Evolutionary conservation across 2,888 invertebrate species (phyloP), one percentile per base, ranked within the genome.

Genomic region (Leptopilina syphax): DNA sequence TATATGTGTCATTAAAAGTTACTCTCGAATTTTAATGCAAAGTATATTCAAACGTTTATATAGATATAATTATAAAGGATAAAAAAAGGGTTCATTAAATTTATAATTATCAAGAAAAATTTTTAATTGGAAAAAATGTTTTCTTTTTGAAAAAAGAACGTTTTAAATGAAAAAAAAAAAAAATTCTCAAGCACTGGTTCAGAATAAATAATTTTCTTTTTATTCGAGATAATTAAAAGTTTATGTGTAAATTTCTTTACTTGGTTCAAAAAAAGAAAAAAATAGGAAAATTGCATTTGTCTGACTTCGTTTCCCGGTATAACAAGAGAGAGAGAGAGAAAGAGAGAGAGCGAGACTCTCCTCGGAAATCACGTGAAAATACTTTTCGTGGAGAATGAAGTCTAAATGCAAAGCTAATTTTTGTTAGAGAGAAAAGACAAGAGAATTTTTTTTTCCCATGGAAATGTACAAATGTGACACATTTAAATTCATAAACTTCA

Each of bases 281-380:
- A 50, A 50, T 10, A 57, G 57, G 41, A 57, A 57, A 73, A 73
- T 73, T 73, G 57, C 18, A 73, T 73, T 73, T 73, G 41, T n/a
- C 73, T 73, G 34, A 73, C 18, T 73, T 60, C 41, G 73, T 63
- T 73, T 73, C 13, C 57, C 13, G 12, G 57, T 73, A 34, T 34
- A 73, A 73, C 57, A 73, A 73, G 13, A 34, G 54, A 27, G 10
- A 50, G 3, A 34, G 13, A 54, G 27, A 73, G 13, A 34, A 34
- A 27, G 10, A 50, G 3, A 34, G 13, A 54, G 27, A 13, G 27
- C 27, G 54, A 5, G 34, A 34, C 27, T 27, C 34, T 57, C 50
- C 73, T 10, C 57, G 34, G 57, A 73, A 73, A 73, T 73, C 57
- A 73, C 73, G 73, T 54, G 18, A 73, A 27, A 73, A 27, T n/a